A percentile compares a stretch with the other conserved stretches of the same genome.
phyloP scores from a whole-genome alignment of 2,888 invertebrate genomes.

The Euspilapteryx auroguttella region DNA sequence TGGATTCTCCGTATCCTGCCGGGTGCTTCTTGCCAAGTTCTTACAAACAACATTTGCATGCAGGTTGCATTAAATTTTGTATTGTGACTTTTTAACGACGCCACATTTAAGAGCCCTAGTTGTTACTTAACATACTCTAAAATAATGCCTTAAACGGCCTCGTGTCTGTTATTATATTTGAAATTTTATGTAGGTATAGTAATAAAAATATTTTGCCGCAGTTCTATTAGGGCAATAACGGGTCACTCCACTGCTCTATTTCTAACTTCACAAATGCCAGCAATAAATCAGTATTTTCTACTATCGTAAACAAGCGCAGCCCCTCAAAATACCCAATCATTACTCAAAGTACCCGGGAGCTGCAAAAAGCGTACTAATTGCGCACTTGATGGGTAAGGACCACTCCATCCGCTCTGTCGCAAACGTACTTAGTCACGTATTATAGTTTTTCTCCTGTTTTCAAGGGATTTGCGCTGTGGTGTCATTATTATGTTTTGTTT shows the following conservation, averaged over 20 bases:
- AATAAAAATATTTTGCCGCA: no score
- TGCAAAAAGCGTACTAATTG: constrained; percentile 55
- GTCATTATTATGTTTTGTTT: no score
- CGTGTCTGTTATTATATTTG: background rate
- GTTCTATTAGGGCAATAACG: no score
- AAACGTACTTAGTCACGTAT: constrained; percentile 53
- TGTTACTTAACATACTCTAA: no score
- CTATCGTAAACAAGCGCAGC: constrained; percentile 41
- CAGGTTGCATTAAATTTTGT: no score
- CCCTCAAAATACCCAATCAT: constrained; percentile 37
- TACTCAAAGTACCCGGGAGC: constrained; percentile 48
- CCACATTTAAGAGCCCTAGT: no score
- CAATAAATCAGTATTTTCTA: constrained; percentile 47
- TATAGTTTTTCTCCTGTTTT: constrained; percentile 27
- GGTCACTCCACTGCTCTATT: no score
- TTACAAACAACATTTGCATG: constrained; percentile 43
- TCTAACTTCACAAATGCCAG: constrained; percentile 11
- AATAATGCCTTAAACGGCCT: no score
- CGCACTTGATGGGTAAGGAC: constrained; percentile 51
- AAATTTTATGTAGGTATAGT: background rate
- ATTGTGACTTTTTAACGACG: no score
- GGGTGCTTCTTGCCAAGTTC: constrained; percentile 41
- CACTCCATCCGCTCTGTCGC: constrained; percentile 35
- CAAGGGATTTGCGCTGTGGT: constrained; percentile 1
- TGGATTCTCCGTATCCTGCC: constrained; percentile 45